phyloP scores from a whole-genome alignment of 2,113 vertebrate species.

The Cardinalis cardinalis region DNA sequence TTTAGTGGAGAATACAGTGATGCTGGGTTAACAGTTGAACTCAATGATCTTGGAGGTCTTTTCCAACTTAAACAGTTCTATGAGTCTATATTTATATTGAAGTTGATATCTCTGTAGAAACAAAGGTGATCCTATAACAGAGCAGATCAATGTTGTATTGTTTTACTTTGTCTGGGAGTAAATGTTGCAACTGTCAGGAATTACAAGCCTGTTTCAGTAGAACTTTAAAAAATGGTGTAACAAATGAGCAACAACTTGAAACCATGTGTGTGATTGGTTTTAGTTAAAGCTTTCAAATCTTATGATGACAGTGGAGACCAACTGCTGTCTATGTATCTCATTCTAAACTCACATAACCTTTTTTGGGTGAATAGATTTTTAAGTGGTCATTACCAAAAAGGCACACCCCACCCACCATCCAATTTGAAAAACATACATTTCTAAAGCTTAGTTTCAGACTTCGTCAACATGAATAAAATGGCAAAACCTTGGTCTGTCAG shows the following conservation, averaged over 20 bases:
- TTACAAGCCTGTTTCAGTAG: neutral
- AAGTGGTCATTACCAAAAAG: neutral
- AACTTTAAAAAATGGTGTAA: neutral
- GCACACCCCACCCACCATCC: accelerated
- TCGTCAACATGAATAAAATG: neutral
- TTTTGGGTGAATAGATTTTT: neutral
- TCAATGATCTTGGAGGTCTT: neutral
- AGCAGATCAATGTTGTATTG: neutral
- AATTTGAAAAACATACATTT: neutral
- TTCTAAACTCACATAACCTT: neutral
- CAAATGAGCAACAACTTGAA: neutral
- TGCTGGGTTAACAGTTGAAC: neutral
- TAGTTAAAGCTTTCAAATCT: neutral
- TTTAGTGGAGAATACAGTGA: neutral
- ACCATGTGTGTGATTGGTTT: neutral
- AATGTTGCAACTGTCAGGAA: neutral
- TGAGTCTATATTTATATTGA: neutral
- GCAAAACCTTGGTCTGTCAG: neutral
- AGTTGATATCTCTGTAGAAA: neutral
- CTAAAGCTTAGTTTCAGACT: neutral
- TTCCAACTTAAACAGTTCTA: neutral
- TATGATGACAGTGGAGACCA: neutral
- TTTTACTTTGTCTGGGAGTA: neutral
- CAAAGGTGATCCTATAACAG: neutral
- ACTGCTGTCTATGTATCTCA: neutral